phyloP scores from a whole-genome alignment of 2,113 vertebrate species.

The Scomber japonicus region DNA sequence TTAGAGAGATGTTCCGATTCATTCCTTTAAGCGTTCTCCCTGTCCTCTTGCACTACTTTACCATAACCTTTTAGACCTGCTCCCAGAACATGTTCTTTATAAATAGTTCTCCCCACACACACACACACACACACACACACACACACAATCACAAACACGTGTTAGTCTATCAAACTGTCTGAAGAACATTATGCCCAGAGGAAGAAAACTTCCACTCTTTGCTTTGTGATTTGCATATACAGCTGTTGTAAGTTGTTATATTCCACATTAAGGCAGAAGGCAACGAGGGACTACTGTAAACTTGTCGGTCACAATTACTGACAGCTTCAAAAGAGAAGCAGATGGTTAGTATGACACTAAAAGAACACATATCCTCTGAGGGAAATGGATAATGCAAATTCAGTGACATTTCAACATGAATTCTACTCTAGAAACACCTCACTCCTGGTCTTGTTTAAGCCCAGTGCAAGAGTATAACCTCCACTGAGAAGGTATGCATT shows the following conservation, averaged over 20 bases:
- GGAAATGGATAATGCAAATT: constrained; percentile 40
- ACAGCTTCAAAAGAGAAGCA: not conserved
- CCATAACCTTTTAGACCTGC: constrained; percentile 30
- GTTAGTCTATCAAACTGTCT: not conserved
- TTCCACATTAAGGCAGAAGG: not conserved
- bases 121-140: not conserved
- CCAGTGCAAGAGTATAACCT: not conserved
- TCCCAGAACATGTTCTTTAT: constrained; percentile 38
- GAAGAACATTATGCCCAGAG: constrained; percentile 16
- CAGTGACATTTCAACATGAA: not conserved
- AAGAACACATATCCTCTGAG: constrained; percentile 8
- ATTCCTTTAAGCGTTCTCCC: not conserved
- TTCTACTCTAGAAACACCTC: not conserved
- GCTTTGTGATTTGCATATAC: not conserved
- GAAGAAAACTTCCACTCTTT: constrained; percentile 9
- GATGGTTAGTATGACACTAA: not conserved
- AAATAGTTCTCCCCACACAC: constrained; percentile 16
- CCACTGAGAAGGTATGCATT: not conserved
- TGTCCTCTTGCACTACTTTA: constrained; percentile 50
- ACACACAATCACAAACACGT: constrained; percentile 5
- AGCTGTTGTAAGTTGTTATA: not conserved
- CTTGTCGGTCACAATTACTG: constrained; percentile 15
- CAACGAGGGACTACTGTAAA: not conserved
- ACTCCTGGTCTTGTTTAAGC: not conserved
- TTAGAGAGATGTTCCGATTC: constrained; percentile 22